These are phyloP conservation scores for Pogonognathellus flavescens DNA, from an alignment of 1,140 invertebrate species.

Conservation along the genomic window DNA sequence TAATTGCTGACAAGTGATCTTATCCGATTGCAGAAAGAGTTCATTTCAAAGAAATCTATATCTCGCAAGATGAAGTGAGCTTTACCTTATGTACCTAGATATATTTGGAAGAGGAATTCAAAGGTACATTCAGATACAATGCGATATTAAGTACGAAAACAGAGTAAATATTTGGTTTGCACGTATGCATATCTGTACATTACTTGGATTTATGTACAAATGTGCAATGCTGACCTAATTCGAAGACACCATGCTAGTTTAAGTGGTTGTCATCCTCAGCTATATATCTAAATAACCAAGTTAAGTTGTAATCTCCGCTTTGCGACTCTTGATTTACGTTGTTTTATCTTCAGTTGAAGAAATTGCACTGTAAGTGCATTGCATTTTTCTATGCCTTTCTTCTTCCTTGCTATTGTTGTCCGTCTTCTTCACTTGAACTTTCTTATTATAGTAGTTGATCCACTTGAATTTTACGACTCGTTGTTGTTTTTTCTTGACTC, in stretches of 20 bases:
- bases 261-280: slow-evolving; percentile 13
- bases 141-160: background rate
- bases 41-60: slow-evolving; percentile 1
- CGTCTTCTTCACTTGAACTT: background rate
- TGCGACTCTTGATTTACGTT: background rate
- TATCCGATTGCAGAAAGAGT: background rate
- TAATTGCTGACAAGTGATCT: slow-evolving; percentile 26
- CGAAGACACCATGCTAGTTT: slow-evolving; percentile 4
- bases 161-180: background rate
- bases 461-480: no score
- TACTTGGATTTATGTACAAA: background rate
- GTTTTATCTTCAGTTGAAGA: background rate
- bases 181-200: background rate
- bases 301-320: background rate
- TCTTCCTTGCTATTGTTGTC: no score
- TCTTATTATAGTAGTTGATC: background rate
- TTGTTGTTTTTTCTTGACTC: no score
- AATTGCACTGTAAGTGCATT: background rate
- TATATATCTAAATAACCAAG: slow-evolving; percentile 22
- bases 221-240: slow-evolving; percentile 16
- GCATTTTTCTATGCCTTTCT: no score
- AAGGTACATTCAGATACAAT: background rate
- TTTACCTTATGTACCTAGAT: background rate
- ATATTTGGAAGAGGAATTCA: background rate
- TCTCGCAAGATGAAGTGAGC: background rate